Conservation (phyloP, 2,888 invertebrate genomes). For the Dinocampus coccinellae region DNA sequence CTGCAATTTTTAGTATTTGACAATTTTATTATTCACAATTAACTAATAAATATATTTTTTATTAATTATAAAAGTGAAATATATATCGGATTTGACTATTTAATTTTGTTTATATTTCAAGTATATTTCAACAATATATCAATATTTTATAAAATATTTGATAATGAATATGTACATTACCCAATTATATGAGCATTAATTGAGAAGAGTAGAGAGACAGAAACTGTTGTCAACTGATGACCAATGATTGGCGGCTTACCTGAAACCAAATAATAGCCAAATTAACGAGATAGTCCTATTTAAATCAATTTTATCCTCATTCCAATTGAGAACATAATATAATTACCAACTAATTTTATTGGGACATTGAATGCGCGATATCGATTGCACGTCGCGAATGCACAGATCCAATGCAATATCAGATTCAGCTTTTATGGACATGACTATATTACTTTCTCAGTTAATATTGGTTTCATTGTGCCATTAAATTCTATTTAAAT, state of each 20-base stretch:
- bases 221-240: neutral
- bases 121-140: no score
- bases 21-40: neutral
- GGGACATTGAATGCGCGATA: neutral
- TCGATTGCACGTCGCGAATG: slow-evolving; percentile 13
- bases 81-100: no score
- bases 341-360: slow-evolving; percentile 7
- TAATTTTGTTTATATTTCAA: neutral
- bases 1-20: neutral
- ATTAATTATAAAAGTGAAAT: no score
- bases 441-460: no score
- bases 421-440: no score
- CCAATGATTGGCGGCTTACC: slow-evolving; percentile 32
- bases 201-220: neutral
- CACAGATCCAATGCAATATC: no score
- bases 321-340: slow-evolving; percentile 2
- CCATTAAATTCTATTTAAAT: no score
- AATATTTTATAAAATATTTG: neutral
- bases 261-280: slow-evolving; percentile 29
- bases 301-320: neutral
- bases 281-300: slow-evolving; percentile 14
- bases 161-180: slow-evolving; percentile 7
- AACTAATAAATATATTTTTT: neutral
- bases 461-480: no score
- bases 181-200: neutral